These are phyloP conservation scores for Herpailurus yagouaroundi DNA, from an alignment of 2,113 vertebrate genomes.

Conservation along the genomic window DNA sequence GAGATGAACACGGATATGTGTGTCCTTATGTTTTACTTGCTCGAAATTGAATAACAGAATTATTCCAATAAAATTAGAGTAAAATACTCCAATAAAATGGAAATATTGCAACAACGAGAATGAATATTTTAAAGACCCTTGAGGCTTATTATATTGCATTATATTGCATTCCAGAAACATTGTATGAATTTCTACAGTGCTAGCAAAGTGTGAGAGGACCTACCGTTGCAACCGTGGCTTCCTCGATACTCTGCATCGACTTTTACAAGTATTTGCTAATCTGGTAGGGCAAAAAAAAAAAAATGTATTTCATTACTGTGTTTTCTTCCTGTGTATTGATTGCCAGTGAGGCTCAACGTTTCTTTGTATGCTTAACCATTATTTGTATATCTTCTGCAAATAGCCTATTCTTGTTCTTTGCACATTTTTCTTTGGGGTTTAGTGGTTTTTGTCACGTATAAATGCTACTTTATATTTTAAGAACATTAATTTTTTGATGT, in stretches of 20 bases:
- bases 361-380: not conserved
- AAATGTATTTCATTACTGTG: not conserved
- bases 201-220: not conserved
- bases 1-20: not conserved
- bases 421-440: constrained; percentile 27
- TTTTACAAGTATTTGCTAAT: not conserved
- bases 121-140: not conserved
- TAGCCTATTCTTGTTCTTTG: constrained; percentile 39
- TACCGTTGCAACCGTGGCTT: fast-evolving
- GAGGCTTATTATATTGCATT: not conserved
- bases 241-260: no score
- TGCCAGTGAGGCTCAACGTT: not conserved
- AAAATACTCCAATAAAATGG: not conserved
- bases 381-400: constrained; percentile 39
- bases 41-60: not conserved
- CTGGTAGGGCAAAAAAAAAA: not conserved
- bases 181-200: not conserved
- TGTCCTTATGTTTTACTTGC: constrained; percentile 30
- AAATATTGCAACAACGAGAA: not conserved
- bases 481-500: constrained; percentile 51
- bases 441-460: constrained; percentile 2
- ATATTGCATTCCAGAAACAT: not conserved
- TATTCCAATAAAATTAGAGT: not conserved
- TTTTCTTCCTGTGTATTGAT: not conserved
- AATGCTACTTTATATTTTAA: constrained; percentile 57